Conservation (phyloP, 2,113 vertebrate species). For the Cnemophilus loriae region DNA sequence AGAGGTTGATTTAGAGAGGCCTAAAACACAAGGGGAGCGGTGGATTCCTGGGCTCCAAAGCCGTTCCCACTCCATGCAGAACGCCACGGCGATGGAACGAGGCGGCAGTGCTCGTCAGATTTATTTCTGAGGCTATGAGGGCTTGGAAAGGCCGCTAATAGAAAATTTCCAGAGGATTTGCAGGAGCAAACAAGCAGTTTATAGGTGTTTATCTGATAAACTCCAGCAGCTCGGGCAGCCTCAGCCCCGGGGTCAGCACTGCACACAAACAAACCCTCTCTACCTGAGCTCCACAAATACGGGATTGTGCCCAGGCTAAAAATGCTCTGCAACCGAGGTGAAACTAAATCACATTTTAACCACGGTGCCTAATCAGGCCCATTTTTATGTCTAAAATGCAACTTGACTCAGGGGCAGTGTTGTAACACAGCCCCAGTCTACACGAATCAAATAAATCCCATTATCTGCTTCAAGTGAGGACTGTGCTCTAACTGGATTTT, state of each 20-base stretch:
- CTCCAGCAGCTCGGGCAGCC: not conserved
- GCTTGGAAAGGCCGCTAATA: not conserved
- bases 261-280: not conserved
- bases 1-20: not conserved
- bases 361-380: not conserved
- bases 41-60: not conserved
- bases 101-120: not conserved
- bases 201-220: not conserved
- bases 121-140: not conserved
- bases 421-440: not conserved
- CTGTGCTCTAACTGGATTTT: constrained; percentile 21
- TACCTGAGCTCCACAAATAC: not conserved
- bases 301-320: not conserved
- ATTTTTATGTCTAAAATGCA: not conserved
- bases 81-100: accelerated
- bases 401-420: not conserved
- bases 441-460: not conserved
- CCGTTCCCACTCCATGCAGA: not conserved
- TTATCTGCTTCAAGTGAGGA: not conserved
- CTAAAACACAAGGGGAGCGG: not conserved
- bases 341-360: not conserved
- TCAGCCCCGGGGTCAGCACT: accelerated
- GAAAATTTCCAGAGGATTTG: not conserved
- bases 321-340: not conserved
- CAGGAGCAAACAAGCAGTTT: not conserved